Conservation (phyloP, 2,797 vertebrate species). For the Squalus acanthias region DNA sequence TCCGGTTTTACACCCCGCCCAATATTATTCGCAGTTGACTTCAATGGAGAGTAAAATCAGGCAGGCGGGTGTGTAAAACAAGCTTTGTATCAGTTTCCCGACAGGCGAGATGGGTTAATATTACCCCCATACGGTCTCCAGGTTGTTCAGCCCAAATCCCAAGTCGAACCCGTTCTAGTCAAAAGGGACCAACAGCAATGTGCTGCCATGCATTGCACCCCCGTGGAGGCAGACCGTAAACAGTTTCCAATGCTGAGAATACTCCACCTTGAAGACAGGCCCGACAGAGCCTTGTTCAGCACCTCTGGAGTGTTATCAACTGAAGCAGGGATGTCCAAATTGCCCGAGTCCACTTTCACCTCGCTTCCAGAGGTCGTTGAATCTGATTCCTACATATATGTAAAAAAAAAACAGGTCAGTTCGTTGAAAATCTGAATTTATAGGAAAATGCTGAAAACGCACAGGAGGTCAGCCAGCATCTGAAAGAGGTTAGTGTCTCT, state of each 20-base stretch:
- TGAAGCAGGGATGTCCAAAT: slow-evolving; percentile 55
- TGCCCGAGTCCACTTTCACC: not conserved
- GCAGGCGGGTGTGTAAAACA: not conserved
- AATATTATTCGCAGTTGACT: not conserved
- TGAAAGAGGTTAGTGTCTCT: not conserved
- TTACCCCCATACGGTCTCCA: no score
- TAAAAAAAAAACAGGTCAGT: not conserved
- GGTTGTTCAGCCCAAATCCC: not conserved
- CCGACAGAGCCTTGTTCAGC: slow-evolving; percentile 88
- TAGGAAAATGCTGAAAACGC: not conserved
- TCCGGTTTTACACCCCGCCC: not conserved
- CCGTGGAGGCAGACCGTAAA: no score
- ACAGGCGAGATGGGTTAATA: no score
- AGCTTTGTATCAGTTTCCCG: not conserved
- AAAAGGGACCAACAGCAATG: no score
- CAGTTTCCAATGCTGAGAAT: not conserved
- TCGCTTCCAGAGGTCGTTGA: not conserved
- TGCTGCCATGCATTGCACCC: not conserved
- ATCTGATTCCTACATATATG: not conserved
- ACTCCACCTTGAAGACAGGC: slow-evolving; percentile 83
- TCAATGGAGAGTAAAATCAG: not conserved
- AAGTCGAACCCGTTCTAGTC: no score
- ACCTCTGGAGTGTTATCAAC: slow-evolving; percentile 87
- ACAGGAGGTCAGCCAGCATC: not conserved
- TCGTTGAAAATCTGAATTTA: not conserved